phyloP scores from a whole-genome alignment of 2,888 invertebrate species.

The Suillia variegata region DNA sequence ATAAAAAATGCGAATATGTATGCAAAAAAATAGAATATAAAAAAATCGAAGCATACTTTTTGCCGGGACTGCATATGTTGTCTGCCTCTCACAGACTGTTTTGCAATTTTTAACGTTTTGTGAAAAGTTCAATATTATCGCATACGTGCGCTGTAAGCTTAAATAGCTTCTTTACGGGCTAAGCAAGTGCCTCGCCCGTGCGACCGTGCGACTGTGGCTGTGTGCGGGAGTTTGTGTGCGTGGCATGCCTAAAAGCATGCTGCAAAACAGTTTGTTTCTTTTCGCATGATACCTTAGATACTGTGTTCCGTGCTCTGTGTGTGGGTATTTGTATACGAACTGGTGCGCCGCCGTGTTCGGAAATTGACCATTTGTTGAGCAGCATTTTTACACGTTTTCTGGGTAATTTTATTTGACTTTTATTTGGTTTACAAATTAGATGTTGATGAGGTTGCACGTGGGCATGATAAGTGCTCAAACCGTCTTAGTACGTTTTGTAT shows the following conservation, averaged over 20 bases:
- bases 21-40: too few relatives aligned
- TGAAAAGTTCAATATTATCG: slow-evolving; percentile 46
- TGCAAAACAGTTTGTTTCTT: slow-evolving; percentile 8
- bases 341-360: too few relatives aligned
- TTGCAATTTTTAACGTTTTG: not conserved
- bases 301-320: too few relatives aligned
- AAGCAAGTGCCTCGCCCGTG: not conserved
- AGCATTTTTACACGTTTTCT: slow-evolving; percentile 54
- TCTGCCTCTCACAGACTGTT: not conserved
- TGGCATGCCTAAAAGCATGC: slow-evolving; percentile 23
- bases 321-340: slow-evolving; percentile 14
- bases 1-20: too few relatives aligned
- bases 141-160: slow-evolving; percentile 49
- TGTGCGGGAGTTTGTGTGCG: not conserved
- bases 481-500: too few relatives aligned
- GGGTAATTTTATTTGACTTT: slow-evolving; percentile 55
- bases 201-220: not conserved
- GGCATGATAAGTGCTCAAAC: too few relatives aligned
- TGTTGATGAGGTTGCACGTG: slow-evolving; percentile 36
- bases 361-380: slow-evolving; percentile 51
- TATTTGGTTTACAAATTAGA: slow-evolving; percentile 53
- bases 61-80: not conserved
- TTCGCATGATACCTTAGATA: too few relatives aligned
- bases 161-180: slow-evolving; percentile 33
- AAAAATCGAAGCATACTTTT: too few relatives aligned